phyloP scores from a whole-genome alignment of 2,888 invertebrate genomes.

The Ommatoiulus sabulosus region DNA sequence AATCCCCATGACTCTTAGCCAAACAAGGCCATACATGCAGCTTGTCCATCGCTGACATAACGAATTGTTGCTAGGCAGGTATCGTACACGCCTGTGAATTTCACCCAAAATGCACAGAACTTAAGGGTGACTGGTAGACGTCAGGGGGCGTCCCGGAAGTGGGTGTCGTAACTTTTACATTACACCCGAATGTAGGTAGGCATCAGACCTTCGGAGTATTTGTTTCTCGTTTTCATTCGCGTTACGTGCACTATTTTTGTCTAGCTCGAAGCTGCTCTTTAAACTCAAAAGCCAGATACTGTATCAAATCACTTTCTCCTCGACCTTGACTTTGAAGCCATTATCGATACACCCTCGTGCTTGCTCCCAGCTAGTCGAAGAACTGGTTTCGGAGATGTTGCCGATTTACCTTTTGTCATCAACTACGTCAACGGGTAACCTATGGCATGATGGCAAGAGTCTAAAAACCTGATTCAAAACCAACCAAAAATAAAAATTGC shows the following conservation, averaged over 20 bases:
- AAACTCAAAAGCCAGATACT: background rate
- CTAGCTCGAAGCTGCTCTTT: background rate
- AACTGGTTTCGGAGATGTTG: background rate
- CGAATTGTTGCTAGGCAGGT: background rate
- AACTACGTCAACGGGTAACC: background rate
- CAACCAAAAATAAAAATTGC: too few relatives aligned
- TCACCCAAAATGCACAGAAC: background rate
- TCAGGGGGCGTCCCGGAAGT: slow-evolving; percentile 4
- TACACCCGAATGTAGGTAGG: background rate
- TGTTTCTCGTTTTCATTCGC: background rate
- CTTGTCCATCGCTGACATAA: background rate
- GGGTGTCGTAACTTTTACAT: background rate
- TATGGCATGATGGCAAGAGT: background rate
- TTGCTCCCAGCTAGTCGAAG: background rate
- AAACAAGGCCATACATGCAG: background rate
- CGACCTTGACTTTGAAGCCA: slow-evolving; percentile 14
- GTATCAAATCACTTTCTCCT: background rate
- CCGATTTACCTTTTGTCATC: background rate
- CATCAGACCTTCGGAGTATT: background rate
- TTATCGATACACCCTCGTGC: background rate
- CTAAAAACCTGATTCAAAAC: background rate
- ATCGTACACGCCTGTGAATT: background rate
- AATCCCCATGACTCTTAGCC: background rate
- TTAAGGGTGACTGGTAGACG: background rate
- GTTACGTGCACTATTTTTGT: slow-evolving; percentile 11